Base-by-base conservation (phyloP, 2,888 invertebrate genomes). In the Blomia tropicalis region DNA sequence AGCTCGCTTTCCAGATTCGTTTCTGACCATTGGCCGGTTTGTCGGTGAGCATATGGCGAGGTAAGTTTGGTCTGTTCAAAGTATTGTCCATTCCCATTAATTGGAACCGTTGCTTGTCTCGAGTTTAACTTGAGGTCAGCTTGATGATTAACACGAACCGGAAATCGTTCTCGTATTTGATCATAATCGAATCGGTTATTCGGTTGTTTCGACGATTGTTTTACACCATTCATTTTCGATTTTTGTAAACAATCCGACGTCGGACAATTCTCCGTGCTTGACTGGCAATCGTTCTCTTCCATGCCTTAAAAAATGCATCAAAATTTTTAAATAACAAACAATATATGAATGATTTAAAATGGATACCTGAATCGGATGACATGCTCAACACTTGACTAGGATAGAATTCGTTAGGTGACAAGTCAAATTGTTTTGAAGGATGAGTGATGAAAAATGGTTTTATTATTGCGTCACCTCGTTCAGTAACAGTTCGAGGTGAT, bases 361-460 rank as follows among this genome's bases (percentile, higher is more conserved):
- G n/a, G n/a, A n/a, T n/a, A 56, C 56, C 56, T 2, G 56, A 56
- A 56, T 56, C 56, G n/a, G 56, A 56, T 22, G 56, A 56, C n/a
- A 56, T 56, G 29, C 56, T 56, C 2, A 56, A 30, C 2, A 27
- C 29, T 14, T 56, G 56, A 4, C n/a, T 31, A 17, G 54, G 56
- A 7, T 11, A 29, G 22, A 19, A 47, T 27, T 47, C 51, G 23
- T 25, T 56, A 14, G 22, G 17, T 14, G 2, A 2, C 11, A 3
- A 2, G 17, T 47, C 22, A 17, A 22, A 19, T 47, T 47, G 47
- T 47, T 47, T 47, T 2, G 11, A 17, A n/a, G 56, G 56, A 56
- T 56, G 29, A 23, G 30, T 56, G 14, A 56, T 56, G 19, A 56
- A 56, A 31, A 56, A 56, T 19, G 56, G 56, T 2, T 29, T 56